Conservation (phyloP, 2,888 invertebrate genomes). For the Drosophila yooni region DNA sequence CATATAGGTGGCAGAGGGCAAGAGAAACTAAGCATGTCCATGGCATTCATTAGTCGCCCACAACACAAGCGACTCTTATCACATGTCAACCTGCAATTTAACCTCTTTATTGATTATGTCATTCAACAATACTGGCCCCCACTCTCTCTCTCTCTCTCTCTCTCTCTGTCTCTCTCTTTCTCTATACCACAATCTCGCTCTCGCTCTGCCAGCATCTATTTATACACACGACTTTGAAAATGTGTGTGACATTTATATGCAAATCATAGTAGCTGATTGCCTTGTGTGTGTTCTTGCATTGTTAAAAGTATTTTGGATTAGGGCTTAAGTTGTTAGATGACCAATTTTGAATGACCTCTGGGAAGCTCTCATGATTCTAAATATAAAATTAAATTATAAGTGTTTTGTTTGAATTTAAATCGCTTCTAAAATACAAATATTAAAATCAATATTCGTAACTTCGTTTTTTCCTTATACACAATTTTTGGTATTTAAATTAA, state of each 20-base stretch:
- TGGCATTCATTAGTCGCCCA: slow-evolving; percentile 69
- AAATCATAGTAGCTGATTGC: slow-evolving; percentile 9
- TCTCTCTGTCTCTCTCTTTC: background rate
- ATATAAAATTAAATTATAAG: background rate
- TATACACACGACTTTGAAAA: slow-evolving; percentile 2
- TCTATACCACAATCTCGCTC: background rate
- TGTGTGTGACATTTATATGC: slow-evolving; percentile 29
- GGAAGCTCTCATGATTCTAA: slow-evolving; percentile 4
- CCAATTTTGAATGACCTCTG: slow-evolving; percentile 26
- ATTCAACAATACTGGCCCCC: slow-evolving; percentile 11
- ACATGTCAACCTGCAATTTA: slow-evolving; percentile 69
- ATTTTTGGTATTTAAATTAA: background rate
- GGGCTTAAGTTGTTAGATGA: slow-evolving; percentile 27
- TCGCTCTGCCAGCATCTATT: slow-evolving; percentile 33
- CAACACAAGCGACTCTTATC: slow-evolving; percentile 53
- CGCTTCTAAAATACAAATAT: background rate
- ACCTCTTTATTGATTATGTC: slow-evolving; percentile 65
- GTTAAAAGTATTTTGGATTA: slow-evolving; percentile 14
- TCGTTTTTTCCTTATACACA: background rate
- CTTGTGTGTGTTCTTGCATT: slow-evolving; percentile 5
- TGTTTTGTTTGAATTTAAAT: background rate
- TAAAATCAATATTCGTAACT: fast-evolving
- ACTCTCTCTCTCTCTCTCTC: background rate
- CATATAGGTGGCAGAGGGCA: slow-evolving; percentile 8
- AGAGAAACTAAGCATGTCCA: slow-evolving; percentile 25